Evolutionary conservation across 2,113 vertebrate species (phyloP).

Genomic region (Tachuris rubrigastra): DNA sequence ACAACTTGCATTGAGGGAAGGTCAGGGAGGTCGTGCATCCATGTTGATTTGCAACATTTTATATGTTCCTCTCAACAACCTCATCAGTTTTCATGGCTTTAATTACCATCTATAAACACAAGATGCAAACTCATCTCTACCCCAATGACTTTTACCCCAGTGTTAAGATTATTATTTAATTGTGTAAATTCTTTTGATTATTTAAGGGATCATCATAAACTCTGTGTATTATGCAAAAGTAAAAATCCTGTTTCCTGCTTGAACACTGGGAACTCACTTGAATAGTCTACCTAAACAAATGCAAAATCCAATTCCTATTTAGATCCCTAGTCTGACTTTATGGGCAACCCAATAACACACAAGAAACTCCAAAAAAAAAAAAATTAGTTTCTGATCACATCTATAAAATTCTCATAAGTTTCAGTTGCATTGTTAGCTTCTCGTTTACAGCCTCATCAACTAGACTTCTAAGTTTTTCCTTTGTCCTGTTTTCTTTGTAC

Average conservation of each 20-base stretch:
- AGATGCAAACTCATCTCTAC: not conserved
- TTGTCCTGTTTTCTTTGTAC: not conserved
- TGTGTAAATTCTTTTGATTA: not conserved
- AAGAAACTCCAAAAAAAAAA: not conserved
- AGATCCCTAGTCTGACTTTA: not conserved
- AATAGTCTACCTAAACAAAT: not conserved
- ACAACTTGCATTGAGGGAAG: not conserved
- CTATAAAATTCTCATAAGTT: not conserved
- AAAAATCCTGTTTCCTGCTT: too few relatives aligned
- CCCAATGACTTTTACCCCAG: not conserved
- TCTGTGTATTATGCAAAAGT: not conserved
- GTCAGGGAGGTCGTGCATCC: not conserved
- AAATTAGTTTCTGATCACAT: not conserved
- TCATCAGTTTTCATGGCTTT: slow-evolving; percentile 9
- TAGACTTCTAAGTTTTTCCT: not conserved
- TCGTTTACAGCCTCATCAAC: not conserved
- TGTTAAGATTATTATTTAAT: not conserved
- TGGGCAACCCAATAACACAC: not conserved
- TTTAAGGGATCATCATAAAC: not conserved
- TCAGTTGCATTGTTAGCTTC: not conserved
- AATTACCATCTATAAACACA: not conserved
- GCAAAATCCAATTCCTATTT: not conserved
- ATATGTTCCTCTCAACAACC: not conserved
- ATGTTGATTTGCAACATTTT: not conserved
- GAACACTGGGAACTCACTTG: not conserved